Base-by-base conservation (phyloP, 2,888 invertebrate species). In the Digitonthophagus gazella region DNA sequence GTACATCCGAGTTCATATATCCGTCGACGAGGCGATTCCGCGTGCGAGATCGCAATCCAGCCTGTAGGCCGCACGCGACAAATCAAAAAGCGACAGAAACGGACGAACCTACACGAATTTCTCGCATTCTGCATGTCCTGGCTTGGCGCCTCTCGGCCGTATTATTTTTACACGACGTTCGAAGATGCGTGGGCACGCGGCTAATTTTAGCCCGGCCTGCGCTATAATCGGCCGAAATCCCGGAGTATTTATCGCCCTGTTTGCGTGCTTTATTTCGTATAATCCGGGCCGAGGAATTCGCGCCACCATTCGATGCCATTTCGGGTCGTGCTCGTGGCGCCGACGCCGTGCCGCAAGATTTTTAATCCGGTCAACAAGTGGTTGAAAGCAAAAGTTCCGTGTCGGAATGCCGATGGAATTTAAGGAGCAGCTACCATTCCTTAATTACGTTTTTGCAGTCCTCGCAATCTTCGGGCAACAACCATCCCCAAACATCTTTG, bases 91-190 rank as follows among this genome's bases (percentile, higher is more conserved):
- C 14, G 19, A 58, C n/a, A 58, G 19, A 44, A 58, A 16, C 18
- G 19, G 19, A 15, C 58, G 19, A 16, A 18, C 15, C 15, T 58
- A 19, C 58, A 19, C 19, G 18, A 58, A 19, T 19, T 58, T 58
- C 58, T 58, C 19, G 58, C 19, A 16, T 58, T 58, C 19, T 58
- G 18, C 15, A 15, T 15, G 58, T 58, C 16, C 15, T 58, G 16
- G 58, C 58, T 58, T 58, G 16, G 58, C 58, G 16, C 58, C 18
- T 58, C 19, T 11, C 8, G 28, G 28, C 28, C 28, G 18, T 61
- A 63, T 64, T 67, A 65, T 70, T 67, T 70, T 70, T 67, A 58
- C 67, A 28, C 67, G 70, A 70, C 67, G 61, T 67, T 70, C 67
- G 54, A 65, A 58, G 65, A 70, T 65, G 67, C 67, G 67, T 70